Base-by-base conservation (phyloP, 1,140 invertebrate genomes). In the Atopsyche davidsoni region DNA sequence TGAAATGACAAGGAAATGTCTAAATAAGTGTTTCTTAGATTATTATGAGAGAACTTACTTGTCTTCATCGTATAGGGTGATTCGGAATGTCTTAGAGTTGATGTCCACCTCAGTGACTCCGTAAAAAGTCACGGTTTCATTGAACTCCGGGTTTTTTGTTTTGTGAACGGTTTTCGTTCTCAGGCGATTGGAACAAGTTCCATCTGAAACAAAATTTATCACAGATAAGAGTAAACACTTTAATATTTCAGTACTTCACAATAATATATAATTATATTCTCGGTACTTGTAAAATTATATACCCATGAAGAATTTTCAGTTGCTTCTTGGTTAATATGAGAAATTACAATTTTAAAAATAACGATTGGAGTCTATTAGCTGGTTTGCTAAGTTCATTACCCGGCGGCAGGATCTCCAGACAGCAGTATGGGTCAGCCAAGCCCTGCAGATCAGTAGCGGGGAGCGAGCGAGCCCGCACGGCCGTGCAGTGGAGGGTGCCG, bases 71-170 rank as follows among this genome's bases (percentile, higher is more conserved):
- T 86, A 78, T 1, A 86, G 63, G 3, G 83, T 70, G 10, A 86
- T 81, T 65, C 89, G 81, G 24, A 93, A 68, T 0, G 81, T 80
- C 59, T 88, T 87, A 17, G 73, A 74, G 47, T 72, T 59, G 62
- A 92, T 72, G 68, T 94, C 85, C 42, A 86, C 80, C 60, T 89
- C 85, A 36, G 81, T 86, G 24, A 93, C 82, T 38, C 91, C 90
- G 62, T 92, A 89, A 69, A 95, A 96, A 38, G 88, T 87, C 4
- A 96, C 67, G 0, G 85, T 89, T 69, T 96, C 92, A 67, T 96
- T 92, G 73, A 92, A 96, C 67, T 94, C 89, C 0, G 93, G 92
- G 73, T 95, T 91, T 58, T 90, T 76, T 0, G 89, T 93, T 68
- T 92, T 95, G 66, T 91, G 88, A 0, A 94, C 85, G 0, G 91